These are phyloP conservation scores for Brienomyrus brachyistius DNA, from an alignment of 2,113 vertebrate species.

Conservation along the genomic window DNA sequence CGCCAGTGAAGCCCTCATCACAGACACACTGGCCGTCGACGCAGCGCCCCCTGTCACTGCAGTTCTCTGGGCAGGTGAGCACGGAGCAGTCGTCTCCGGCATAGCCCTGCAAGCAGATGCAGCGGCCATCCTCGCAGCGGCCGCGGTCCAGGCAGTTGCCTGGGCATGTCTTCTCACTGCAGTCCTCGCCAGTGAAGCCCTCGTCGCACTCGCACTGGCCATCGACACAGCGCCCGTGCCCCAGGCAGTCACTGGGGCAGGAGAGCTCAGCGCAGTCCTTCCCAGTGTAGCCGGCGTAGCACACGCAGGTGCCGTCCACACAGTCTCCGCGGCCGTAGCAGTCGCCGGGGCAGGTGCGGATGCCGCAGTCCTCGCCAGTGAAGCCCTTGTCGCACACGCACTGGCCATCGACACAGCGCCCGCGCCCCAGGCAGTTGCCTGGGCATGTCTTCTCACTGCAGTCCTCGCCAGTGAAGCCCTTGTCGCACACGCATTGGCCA, in stretches of 20 bases:
- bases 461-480: too few relatives aligned
- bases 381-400: slow-evolving; percentile 74
- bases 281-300: slow-evolving; percentile 63
- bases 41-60: slow-evolving; percentile 68
- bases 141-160: slow-evolving; percentile 69
- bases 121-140: slow-evolving; percentile 70
- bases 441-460: too few relatives aligned
- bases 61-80: slow-evolving; percentile 68
- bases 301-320: slow-evolving; percentile 74
- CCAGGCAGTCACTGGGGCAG: slow-evolving; percentile 72
- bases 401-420: slow-evolving; percentile 67
- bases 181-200: slow-evolving; percentile 73
- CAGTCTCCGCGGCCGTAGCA: slow-evolving; percentile 72
- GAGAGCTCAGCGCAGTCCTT: slow-evolving; percentile 70
- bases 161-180: slow-evolving; percentile 71
- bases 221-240: slow-evolving; percentile 68
- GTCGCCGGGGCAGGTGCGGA: slow-evolving; percentile 72
- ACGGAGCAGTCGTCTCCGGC: slow-evolving; percentile 62
- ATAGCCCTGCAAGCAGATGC: slow-evolving; percentile 75
- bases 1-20: slow-evolving; percentile 71
- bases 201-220: slow-evolving; percentile 76
- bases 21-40: slow-evolving; percentile 71
- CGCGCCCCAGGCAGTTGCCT: slow-evolving; percentile 69
- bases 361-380: slow-evolving; percentile 65
- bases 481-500: too few relatives aligned